A percentile compares a stretch with the other conserved stretches of the same genome.
These are phyloP conservation scores for Nephotettix cincticeps DNA, from an alignment of 1,140 invertebrate species.

Conservation along the genomic window DNA sequence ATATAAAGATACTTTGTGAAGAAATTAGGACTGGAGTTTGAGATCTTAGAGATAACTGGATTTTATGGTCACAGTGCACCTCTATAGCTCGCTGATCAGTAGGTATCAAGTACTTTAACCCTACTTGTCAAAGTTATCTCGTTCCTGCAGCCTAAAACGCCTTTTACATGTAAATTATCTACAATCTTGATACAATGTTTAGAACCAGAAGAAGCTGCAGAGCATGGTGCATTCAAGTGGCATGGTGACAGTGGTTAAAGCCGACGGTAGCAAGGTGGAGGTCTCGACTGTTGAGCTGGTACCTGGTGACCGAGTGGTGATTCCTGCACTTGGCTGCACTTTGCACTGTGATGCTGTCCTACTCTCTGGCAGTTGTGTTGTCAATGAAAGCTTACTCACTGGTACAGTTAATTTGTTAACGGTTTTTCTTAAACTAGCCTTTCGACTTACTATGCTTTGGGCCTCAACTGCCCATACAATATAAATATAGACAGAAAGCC, in stretches of 20 bases:
- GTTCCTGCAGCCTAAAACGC: too few species aligned
- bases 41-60: too few species aligned
- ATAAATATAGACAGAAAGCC: slow-evolving; percentile 89
- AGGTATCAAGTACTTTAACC: too few species aligned
- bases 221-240: background rate
- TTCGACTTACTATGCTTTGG: slow-evolving; percentile 53
- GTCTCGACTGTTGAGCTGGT: slow-evolving; percentile 58
- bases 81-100: too few species aligned
- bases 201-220: too few species aligned
- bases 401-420: slow-evolving; percentile 63
- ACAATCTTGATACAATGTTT: too few species aligned
- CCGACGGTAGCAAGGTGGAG: background rate
- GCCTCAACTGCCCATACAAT: slow-evolving; percentile 62
- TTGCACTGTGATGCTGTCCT: slow-evolving; percentile 89
- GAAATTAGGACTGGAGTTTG: too few species aligned
- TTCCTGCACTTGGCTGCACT: slow-evolving; percentile 76
- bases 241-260: background rate
- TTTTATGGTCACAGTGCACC: too few species aligned
- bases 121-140: too few species aligned
- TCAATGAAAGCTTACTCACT: slow-evolving; percentile 88
- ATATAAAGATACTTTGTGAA: too few species aligned
- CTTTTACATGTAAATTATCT: too few species aligned
- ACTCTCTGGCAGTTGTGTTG: slow-evolving; percentile 81
- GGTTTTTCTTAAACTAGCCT: slow-evolving; percentile 46
- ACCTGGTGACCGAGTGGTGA: slow-evolving; percentile 82